These are phyloP conservation scores for Myotis brandtii DNA, from an alignment of 2,113 vertebrate species.

Conservation along the genomic window DNA sequence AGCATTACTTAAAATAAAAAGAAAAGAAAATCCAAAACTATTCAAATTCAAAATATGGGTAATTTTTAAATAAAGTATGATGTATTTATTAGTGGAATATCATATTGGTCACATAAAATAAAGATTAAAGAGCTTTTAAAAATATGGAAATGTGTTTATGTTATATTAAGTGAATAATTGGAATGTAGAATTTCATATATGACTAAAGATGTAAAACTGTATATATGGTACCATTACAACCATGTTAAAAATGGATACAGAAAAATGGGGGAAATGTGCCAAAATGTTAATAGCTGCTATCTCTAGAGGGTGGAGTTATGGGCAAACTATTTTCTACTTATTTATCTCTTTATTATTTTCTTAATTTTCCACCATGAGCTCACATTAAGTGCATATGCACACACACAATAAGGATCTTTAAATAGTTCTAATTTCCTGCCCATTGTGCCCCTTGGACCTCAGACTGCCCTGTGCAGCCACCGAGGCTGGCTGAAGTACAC, in stretches of 20 bases:
- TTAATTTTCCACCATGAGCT: not conserved
- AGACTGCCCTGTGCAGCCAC: not conserved
- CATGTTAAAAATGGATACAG: not conserved
- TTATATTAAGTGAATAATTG: not conserved
- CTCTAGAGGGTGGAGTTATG: not conserved
- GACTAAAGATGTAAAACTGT: not conserved
- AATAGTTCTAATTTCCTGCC: conserved; percentile 57
- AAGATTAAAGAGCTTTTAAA: not conserved
- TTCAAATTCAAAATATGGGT: not conserved
- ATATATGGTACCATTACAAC: not conserved
- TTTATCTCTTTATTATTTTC: conserved; percentile 28
- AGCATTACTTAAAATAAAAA: not conserved
- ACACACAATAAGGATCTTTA: conserved; percentile 40
- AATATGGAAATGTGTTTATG: not conserved
- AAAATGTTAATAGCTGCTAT: not conserved
- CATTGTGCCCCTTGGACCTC: not conserved
- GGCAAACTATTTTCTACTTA: conserved; percentile 7
- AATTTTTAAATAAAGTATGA: not conserved
- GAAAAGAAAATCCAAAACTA: not conserved
- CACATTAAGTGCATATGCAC: not conserved
- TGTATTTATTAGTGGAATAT: conserved; percentile 34
- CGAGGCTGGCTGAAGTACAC: not conserved
- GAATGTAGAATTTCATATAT: not conserved
- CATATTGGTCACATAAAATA: not conserved
- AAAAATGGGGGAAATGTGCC: not conserved